Base-by-base conservation (phyloP, 2,888 invertebrate genomes). In the Drosophila sordidula region DNA sequence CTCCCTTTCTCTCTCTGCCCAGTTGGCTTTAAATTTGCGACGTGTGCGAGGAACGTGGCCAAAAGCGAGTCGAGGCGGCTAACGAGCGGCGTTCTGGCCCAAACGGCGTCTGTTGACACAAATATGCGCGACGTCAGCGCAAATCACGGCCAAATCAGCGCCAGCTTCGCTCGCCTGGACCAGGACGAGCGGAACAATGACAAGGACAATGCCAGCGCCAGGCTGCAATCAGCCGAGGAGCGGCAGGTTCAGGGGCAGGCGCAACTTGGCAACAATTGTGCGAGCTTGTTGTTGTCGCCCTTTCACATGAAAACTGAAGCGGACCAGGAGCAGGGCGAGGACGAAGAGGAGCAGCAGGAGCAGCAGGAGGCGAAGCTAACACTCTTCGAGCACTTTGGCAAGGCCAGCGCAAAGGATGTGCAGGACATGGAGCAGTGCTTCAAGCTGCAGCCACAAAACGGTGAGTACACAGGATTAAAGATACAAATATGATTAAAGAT, bases 61-160 rank as follows among this genome's bases (percentile, higher is more conserved):
- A 45, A 65, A 61, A 52, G 39, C 41, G 61, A 50, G 39, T 14
- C 54, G 18, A 61, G 29, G 16, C 29, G 29, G 29, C 29, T 29
- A 29, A 29, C 29, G 29, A 29, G 29, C 29, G 14, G 49, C 62
- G 12, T 34, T 34, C 12, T 29, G 29, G 29, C 29, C 34, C 12
- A 34, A 29, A 29, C 29, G 29, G 67, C 73, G 68, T 61, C 54
- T 80, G 80, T 85, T 85, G 89, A 89, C 90, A 86, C 75, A 87
- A 85, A 83, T 79, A 80, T 77, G 84, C 83, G 78, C 85, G 71
- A 78, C 68, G 90, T 85, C 83, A 88, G 89, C 88, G 61, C 71
- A 77, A 82, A 79, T 77, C 80, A 76, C 66, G 63, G 78, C 50
- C 56, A 52, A 52, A 51, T 57, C 45, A 50, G 39, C 38, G 11